Evolutionary conservation across 92 coral and sea anemone genomes (phyloP).

Genomic region (Montipora capitata): DNA sequence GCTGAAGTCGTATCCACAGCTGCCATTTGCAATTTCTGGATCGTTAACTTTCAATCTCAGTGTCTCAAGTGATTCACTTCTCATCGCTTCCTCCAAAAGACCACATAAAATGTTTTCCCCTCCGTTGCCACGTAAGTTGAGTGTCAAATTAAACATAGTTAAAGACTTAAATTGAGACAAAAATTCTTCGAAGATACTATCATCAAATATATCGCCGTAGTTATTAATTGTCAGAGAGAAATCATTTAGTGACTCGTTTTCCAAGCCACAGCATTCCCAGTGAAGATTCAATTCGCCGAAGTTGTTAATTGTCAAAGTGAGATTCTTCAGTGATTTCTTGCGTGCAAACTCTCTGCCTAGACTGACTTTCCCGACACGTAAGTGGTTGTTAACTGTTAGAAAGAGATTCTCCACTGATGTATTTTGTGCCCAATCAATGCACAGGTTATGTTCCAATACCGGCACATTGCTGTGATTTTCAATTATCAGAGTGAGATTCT

Average conservation of each 20-base stretch:
- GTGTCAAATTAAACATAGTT: background rate
- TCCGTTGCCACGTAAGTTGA: background rate
- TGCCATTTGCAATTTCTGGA: background rate
- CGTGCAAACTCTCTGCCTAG: too few species aligned
- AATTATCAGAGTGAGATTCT: too few species aligned
- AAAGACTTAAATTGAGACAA: background rate
- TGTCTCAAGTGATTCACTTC: background rate
- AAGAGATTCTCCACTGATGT: too few species aligned
- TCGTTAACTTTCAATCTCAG: conserved; percentile 2
- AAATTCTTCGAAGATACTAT: background rate
- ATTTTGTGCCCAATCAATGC: too few species aligned
- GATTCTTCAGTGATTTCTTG: background rate
- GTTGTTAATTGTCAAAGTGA: background rate
- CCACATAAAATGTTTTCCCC: background rate
- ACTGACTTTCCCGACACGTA: too few species aligned
- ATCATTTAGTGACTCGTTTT: background rate
- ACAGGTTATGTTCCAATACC: too few species aligned
- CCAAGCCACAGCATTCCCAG: too few species aligned
- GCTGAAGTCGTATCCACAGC: background rate
- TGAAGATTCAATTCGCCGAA: background rate
- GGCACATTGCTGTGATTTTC: too few species aligned
- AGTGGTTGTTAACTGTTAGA: too few species aligned
- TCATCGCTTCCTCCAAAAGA: background rate
- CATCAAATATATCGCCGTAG: background rate
- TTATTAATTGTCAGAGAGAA: background rate